phyloP scores from a whole-genome alignment of 2,888 invertebrate genomes.

The Leptinotarsa rubiginosa region DNA sequence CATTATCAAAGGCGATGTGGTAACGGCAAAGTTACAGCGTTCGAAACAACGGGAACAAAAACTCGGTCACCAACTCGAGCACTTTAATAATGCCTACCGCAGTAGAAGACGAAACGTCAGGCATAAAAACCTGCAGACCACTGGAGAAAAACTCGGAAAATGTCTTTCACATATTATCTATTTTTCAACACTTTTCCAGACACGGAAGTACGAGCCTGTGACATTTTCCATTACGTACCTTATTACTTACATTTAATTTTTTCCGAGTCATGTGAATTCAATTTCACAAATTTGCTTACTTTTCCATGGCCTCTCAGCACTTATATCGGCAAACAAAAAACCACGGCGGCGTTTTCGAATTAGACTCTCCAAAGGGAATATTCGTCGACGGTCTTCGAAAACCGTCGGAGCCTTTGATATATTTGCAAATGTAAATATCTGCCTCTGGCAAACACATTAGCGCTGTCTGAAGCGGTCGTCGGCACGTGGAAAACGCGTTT shows the following conservation, averaged over 20 bases:
- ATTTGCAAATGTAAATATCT: slow-evolving; percentile 27
- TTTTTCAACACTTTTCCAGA: too few relatives aligned
- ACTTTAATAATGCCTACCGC: too few relatives aligned
- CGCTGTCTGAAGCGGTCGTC: slow-evolving; percentile 24
- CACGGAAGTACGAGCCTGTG: not conserved
- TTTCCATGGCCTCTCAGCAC: not conserved
- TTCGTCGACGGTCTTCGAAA: slow-evolving; percentile 10
- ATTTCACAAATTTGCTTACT: not conserved
- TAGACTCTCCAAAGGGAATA: slow-evolving; percentile 8
- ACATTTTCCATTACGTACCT: not conserved
- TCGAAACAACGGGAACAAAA: too few relatives aligned
- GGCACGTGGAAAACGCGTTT: slow-evolving; percentile 25
- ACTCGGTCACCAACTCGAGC: too few relatives aligned
- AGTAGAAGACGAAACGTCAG: too few relatives aligned
- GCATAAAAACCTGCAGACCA: too few relatives aligned
- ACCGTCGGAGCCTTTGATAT: slow-evolving; percentile 26
- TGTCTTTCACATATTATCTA: too few relatives aligned
- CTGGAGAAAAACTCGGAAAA: too few relatives aligned
- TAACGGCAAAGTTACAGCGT: too few relatives aligned
- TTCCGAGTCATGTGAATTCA: not conserved
- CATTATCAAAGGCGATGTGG: too few relatives aligned
- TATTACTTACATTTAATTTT: not conserved
- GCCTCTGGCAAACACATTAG: slow-evolving; percentile 33
- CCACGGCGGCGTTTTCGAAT: slow-evolving; percentile 4
- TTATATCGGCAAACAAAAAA: not conserved